Evolutionary conservation across 2,797 vertebrate species (phyloP), one percentile per base, ranked within the genome.

Genomic region (Cirrhinus mrigala): DNA sequence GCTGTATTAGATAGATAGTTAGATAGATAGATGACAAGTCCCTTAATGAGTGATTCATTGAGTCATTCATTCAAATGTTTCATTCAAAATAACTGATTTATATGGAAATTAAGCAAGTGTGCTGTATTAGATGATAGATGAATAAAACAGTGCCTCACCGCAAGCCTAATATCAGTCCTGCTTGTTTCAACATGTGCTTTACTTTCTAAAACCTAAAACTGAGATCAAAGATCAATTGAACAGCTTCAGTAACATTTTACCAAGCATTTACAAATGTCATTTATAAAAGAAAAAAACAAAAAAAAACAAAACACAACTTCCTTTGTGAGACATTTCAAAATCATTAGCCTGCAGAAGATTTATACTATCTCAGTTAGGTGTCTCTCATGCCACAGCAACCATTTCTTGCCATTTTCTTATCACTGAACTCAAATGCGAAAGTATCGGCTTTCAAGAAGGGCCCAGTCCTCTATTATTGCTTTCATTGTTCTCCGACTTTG

Each of bases 401-500:
- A 73, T 58, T 71, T 20, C 16, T 24, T 46, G n/a, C 20, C 68
- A 12, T 68, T 46, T 37, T 44, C 69, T 75, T 70, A 60, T 73
- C 69, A 22, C n/a, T 71, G 68, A 82, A 71, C 54, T 71, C 50
- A 12, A 69, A 46, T 44, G 9, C 3, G 11, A 37, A 80, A 68
- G 77, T 27, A 64, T 50, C 18, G 0, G 62, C 27, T 33, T 48
- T 68, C 11, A 69, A 60, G 40, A 52, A 79, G 52, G 18, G 14
- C 12, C 18, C 46, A 24, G 50, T 52, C 24, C 29, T 68, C 40
- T 5, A 24, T 58, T 77, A 82, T 82, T 70, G 75, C 54, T 40
- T 58, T 46, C 76, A 62, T 78, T 86, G 74, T 73, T 83, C 54
- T 82, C 44, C 3, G 18, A 27, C 54, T 71, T 54, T 46, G 83